Evolutionary conservation across 2,888 invertebrate genomes (phyloP), one percentile per base, ranked within the genome.

Genomic region (Caenorhabditis sp.): DNA sequence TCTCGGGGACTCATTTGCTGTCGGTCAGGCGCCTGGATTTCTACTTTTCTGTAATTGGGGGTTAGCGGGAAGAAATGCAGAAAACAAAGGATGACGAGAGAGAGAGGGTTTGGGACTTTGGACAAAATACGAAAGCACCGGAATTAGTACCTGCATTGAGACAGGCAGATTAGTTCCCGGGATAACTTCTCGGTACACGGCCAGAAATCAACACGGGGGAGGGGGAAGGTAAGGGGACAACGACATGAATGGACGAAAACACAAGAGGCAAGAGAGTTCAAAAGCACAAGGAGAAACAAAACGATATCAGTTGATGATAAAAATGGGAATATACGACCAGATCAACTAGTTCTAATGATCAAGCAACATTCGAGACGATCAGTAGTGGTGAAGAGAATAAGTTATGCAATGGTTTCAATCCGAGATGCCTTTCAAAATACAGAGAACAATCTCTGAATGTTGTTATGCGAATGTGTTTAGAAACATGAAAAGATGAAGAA

Each of bases 81-180:
- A 24, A 26, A 40, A 26, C n/a, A n/a, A 18, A 51, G 51, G n/a
- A 51, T 35, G 35, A 22, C n/a, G 24, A 35, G 32, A 9, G 35
- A 65, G 58, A 35, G 58, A 58, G n/a, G n/a, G n/a, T n/a, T n/a
- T n/a, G n/a, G n/a, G n/a, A 58, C 32, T 24, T 53, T 62, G 13
- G 24, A 9, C 15, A 26, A 35, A 50, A 64, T 26, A 9, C 18
- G 13, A 35, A 20, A 26, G 26, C 35, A 47, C n/a, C 4, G 47
- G 18, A 47, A 47, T 18, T 47, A 47, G 47, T 18, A 20, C 50
- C 64, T 11, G 32, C 32, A 32, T 32, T 9, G 26, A 50, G 3
- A 32, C 18, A 64, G 44, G 51, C 26, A 18, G 61, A 62, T 28
- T 47, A 18, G 26, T 47, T 47, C 47, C 13, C 6, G 47, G 47